These are phyloP conservation scores for Drosophila nebulosa DNA, from an alignment of 1,140 invertebrate species.

Conservation along the genomic window DNA sequence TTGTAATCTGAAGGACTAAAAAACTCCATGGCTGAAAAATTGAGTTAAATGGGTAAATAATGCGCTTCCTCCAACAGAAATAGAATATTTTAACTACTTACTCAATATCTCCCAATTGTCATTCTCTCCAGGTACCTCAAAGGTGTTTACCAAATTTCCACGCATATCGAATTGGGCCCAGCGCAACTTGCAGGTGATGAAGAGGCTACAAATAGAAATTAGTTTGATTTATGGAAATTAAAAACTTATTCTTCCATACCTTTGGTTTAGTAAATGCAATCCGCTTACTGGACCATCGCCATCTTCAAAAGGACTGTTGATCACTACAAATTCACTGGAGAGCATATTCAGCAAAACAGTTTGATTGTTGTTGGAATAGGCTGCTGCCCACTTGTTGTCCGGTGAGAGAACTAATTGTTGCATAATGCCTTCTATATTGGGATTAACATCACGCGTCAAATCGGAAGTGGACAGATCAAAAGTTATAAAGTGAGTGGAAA, in stretches of 20 bases:
- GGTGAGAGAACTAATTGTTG: constrained; percentile 96
- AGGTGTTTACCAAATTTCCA: constrained; percentile 86
- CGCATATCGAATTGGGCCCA: constrained; percentile 90
- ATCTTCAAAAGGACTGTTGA: constrained; percentile 91
- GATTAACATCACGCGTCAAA: constrained; percentile 93
- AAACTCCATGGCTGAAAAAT: constrained; percentile 86
- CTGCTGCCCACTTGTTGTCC: constrained; percentile 97
- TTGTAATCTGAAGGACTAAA: constrained; percentile 86
- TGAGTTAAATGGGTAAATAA: not conserved
- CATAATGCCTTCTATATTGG: constrained; percentile 97
- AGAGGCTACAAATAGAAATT: constrained; percentile 70
- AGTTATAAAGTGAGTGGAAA: constrained; percentile 98
- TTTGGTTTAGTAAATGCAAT: constrained; percentile 89
- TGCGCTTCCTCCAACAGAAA: not conserved
- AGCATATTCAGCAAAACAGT: constrained; percentile 93
- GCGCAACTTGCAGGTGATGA: constrained; percentile 83
- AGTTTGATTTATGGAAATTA: not conserved
- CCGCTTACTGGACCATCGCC: constrained; percentile 83
- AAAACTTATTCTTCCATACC: constrained; percentile 80
- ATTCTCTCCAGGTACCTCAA: constrained; percentile 83
- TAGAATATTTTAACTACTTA: constrained; percentile 79
- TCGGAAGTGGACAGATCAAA: constrained; percentile 98
- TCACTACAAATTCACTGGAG: constrained; percentile 93
- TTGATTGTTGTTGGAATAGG: constrained; percentile 98
- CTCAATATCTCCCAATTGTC: constrained; percentile 87